Base-by-base conservation (phyloP, 2,797 vertebrate species). In the Anguilla obscura region DNA sequence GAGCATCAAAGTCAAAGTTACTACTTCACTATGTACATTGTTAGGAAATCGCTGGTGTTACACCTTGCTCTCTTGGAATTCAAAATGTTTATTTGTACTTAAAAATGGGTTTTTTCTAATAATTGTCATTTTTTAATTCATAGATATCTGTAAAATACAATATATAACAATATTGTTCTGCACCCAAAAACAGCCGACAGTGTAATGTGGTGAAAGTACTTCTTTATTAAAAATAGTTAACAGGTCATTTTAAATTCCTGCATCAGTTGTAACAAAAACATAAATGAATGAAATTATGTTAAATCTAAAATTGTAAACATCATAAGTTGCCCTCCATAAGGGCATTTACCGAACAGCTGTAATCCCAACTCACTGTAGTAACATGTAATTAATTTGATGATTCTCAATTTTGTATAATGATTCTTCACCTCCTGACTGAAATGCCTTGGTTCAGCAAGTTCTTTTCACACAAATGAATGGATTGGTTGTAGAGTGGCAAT, bases 381-480 rank as follows among this genome's bases (percentile, higher is more conserved):
- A 30, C 69, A 0, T 33, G 69, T 71, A 8, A 33, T 30, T 71
- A 30, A 71, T 30, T 30, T 30, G 30, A 18, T 36, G 2, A 36
- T 27, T 71, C 9, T 71, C 6, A 66, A 24, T 66, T 30, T 71
- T 71, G 16, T 12, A 18, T 76, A 14, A 40, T 76, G 33, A 16
- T 40, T 14, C 16, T 40, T 76, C 40, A 14, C 6, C 12, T 76
- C 16, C 71, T 50, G 76, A 14, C 4, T 7, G 18, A 24, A 48
- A 24, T 80, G 18, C 48, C 40, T 50, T 50, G 76, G 18, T 80
- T 80, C 76, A 80, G 9, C 40, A 80, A 50, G 14, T 48, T 80
- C 76, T 80, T 80, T 80, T 80, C 76, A 80, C 76, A 50, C 76
- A 80, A 7, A 80, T 80, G 21, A 80, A 80, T 48, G 76, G 76